Evolutionary conservation across 2,888 invertebrate species (phyloP).

Genomic region (Drosophila robusta): DNA sequence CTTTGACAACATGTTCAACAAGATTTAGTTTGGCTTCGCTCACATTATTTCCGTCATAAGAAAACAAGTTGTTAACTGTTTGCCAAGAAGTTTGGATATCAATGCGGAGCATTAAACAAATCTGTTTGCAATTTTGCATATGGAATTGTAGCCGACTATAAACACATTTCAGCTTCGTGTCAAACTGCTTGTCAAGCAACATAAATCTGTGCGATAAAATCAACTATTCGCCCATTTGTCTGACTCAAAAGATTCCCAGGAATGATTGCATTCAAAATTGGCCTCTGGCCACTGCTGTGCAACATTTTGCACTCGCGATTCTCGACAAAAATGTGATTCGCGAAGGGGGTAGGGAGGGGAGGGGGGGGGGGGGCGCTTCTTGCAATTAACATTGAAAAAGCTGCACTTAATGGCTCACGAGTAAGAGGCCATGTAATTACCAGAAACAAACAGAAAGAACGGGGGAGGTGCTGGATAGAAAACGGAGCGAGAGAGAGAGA

Average conservation of each 20-base stretch:
- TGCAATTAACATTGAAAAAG: slow-evolving; percentile 63
- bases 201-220: neutral
- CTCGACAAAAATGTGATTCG: slow-evolving; percentile 13
- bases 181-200: neutral
- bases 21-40: too few relatives aligned
- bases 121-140: neutral
- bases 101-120: neutral
- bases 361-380: slow-evolving; percentile 19
- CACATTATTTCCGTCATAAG: too few relatives aligned
- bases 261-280: slow-evolving; percentile 36
- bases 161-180: neutral
- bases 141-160: neutral
- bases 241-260: slow-evolving; percentile 10
- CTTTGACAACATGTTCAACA: too few relatives aligned
- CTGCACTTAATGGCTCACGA: slow-evolving; percentile 41
- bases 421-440: slow-evolving; percentile 45
- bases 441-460: slow-evolving; percentile 12
- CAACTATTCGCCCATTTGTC: neutral
- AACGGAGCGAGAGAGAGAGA: neutral
- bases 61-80: too few relatives aligned
- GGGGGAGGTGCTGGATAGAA: neutral
- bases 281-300: neutral
- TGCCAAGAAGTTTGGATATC: too few relatives aligned
- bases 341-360: too few relatives aligned
- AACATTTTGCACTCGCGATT: slow-evolving; percentile 20